A percentile compares a stretch with the other conserved stretches of the same genome.
These are phyloP conservation scores for Drosophila takahashii DNA, from an alignment of 1,140 invertebrate genomes.

Conservation along the genomic window DNA sequence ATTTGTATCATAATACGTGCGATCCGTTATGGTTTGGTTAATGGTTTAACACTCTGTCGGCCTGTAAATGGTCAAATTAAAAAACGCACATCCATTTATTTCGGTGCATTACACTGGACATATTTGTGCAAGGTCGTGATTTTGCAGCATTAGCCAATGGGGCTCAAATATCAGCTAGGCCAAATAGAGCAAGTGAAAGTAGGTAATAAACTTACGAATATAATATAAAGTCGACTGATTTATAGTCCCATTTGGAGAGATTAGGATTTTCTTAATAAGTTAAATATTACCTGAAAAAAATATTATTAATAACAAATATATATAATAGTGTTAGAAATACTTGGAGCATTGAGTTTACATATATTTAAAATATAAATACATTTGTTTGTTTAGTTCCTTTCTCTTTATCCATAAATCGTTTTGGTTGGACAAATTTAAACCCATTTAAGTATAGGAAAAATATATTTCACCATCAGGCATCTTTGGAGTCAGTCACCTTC, in stretches of 20 bases:
- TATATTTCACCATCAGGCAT: conserved; percentile 12
- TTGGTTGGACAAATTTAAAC: background rate
- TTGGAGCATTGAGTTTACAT: too few species aligned
- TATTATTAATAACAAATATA: too few species aligned
- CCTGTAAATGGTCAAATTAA: conserved; percentile 29
- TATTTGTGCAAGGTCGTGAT: conserved; percentile 30
- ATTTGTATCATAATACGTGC: conserved; percentile 10
- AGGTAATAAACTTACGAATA: background rate
- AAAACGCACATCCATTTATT: conserved; percentile 12
- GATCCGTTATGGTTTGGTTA: conserved; percentile 5
- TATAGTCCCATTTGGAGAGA: too few species aligned
- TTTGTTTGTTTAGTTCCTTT: background rate
- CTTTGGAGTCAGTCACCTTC: conserved; percentile 21
- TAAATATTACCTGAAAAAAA: background rate
- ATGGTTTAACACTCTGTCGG: conserved; percentile 16
- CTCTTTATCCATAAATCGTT: background rate
- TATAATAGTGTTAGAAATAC: too few species aligned
- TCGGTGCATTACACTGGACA: conserved; percentile 27
- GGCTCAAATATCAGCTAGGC: background rate
- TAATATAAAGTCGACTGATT: too few species aligned
- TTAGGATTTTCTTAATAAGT: background rate
- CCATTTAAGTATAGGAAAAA: background rate
- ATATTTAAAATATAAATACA: background rate
- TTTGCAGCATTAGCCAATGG: background rate
- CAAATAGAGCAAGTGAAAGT: background rate